These are phyloP conservation scores for Ammodytes dubius DNA, from an alignment of 2,113 vertebrate species.

Conservation along the genomic window DNA sequence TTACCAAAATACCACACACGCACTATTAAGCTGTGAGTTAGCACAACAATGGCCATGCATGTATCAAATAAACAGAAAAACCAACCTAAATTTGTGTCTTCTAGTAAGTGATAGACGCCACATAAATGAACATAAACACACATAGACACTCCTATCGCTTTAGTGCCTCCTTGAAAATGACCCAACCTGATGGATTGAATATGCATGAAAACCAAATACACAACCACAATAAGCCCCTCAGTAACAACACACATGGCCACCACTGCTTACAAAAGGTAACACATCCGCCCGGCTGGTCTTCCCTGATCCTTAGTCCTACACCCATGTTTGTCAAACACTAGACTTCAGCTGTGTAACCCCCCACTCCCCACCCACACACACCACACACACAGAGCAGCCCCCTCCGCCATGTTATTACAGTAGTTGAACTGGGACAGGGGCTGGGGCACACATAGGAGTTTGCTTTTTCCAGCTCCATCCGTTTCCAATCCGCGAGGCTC, in stretches of 20 bases:
- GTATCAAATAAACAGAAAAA: conserved; percentile 17
- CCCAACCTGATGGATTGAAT: conserved; percentile 30
- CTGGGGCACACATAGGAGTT: neutral
- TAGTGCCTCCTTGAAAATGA: conserved; percentile 39
- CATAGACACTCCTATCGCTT: conserved; percentile 2
- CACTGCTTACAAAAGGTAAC: conserved; percentile 28
- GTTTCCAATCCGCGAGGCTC: conserved; percentile 33
- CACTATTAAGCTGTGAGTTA: conserved; percentile 21
- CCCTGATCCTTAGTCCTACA: conserved; percentile 39
- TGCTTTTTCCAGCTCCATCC: conserved; percentile 25
- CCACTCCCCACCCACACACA: conserved; percentile 21
- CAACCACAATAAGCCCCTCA: conserved; percentile 13
- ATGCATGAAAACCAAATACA: conserved; percentile 28
- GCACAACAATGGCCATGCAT: neutral
- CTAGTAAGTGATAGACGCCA: neutral
- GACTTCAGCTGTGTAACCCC: conserved; percentile 30
- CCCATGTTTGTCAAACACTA: conserved; percentile 54
- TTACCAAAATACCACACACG: conserved; percentile 12
- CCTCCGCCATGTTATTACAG: conserved; percentile 40
- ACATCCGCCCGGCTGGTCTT: conserved; percentile 30
- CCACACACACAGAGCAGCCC: conserved; percentile 13
- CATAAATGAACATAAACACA: conserved; percentile 29
- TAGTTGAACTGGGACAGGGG: conserved; percentile 38
- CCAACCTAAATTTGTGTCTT: conserved; percentile 21
- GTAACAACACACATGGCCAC: neutral